Evolutionary conservation across 2,113 vertebrate species (phyloP).

Genomic region (Scytalopus superciliaris): DNA sequence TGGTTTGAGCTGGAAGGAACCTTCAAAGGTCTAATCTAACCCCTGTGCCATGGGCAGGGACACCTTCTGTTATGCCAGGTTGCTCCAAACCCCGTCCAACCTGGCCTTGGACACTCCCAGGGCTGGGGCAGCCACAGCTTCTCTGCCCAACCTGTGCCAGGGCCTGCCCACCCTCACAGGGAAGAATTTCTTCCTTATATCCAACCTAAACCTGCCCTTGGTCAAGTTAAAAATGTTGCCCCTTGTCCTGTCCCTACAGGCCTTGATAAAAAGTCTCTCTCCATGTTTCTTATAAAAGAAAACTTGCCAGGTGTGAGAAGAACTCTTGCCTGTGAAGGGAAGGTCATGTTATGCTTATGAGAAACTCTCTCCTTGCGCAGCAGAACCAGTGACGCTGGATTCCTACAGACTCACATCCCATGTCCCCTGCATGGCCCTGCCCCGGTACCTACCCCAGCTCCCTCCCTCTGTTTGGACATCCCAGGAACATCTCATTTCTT

Average conservation of each 20-base stretch:
- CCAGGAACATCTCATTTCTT: background rate
- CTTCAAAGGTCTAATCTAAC: background rate
- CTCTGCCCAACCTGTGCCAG: background rate
- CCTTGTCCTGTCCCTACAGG: background rate
- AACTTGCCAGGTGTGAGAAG: background rate
- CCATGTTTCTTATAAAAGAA: background rate
- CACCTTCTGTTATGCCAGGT: background rate
- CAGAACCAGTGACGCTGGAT: constrained; percentile 28
- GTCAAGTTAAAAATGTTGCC: background rate
- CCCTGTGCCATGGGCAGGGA: background rate
- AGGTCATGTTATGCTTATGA: background rate
- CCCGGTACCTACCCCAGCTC: background rate
- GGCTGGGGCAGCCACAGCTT: background rate
- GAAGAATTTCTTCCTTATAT: background rate
- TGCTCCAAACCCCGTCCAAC: rapidly evolving
- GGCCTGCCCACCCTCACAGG: background rate
- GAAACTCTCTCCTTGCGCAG: background rate
- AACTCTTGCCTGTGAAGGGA: background rate
- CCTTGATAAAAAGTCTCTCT: background rate
- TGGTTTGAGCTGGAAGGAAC: background rate
- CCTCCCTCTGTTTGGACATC: background rate
- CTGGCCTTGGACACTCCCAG: background rate
- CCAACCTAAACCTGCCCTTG: background rate
- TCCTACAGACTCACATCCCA: background rate
- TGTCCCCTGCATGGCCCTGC: background rate